phyloP scores from a whole-genome alignment of 2,113 vertebrate species.

The Mugil cephalus region DNA sequence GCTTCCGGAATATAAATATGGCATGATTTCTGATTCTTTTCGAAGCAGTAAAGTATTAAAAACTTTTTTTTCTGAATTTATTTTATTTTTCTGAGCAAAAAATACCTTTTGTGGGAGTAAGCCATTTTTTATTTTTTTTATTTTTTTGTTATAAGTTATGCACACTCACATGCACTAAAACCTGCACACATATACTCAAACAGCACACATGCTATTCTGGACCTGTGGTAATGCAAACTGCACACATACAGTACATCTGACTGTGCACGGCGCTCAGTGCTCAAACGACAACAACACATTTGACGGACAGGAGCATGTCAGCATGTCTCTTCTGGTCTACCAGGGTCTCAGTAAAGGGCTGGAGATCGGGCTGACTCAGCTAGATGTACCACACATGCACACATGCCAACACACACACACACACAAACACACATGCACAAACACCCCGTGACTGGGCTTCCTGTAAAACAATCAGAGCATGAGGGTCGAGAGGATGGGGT shows the following conservation, averaged over 20 bases:
- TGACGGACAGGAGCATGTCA: conserved; percentile 58
- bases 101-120: too few relatives aligned
- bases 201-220: conserved; percentile 3
- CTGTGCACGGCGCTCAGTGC: neutral
- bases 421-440: conserved; percentile 35
- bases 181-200: neutral
- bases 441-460: conserved; percentile 69
- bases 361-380: conserved; percentile 78
- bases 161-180: neutral
- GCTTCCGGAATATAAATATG: too few relatives aligned
- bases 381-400: conserved; percentile 38
- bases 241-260: conserved; percentile 4
- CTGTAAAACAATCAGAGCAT: conserved; percentile 73
- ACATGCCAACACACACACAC: conserved; percentile 2
- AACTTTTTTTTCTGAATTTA: too few relatives aligned
- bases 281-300: conserved; percentile 23
- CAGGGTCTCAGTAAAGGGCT: conserved; percentile 72
- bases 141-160: neutral
- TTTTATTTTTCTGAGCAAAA: neutral
- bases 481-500: conserved; percentile 60
- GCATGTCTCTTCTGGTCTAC: conserved; percentile 63
- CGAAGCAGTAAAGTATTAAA: too few relatives aligned
- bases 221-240: conserved; percentile 22
- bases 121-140: too few relatives aligned
- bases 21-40: too few relatives aligned